Base-by-base conservation (phyloP, 2,113 vertebrate species). In the Aplodontia rufa region DNA sequence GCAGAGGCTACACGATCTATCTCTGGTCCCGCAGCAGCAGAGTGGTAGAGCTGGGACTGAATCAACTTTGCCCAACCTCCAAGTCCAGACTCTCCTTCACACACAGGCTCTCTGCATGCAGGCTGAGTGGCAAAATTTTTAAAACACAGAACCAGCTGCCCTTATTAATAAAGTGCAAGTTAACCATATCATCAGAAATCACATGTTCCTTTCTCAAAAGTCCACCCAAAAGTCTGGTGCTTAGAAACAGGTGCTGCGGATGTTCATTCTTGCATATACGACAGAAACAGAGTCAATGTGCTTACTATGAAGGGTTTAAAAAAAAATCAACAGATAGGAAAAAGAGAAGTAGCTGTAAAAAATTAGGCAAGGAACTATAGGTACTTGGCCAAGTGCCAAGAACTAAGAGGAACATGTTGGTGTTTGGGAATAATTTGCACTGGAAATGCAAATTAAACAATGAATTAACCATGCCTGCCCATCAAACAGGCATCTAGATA, bases 301-400 rank as follows among this genome's bases (percentile, higher is more conserved):
- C 11, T 78, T 42, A 64, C n/a, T 26, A 42, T 32, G 40, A 72
- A 93, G 60, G 17, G 24, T 76, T 88, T 81, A 85, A 8, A 32
- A 93, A 72, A 37, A n/a, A n/a, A n/a, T n/a, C n/a, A n/a, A n/a
- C 53, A 69, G 69, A 37, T 40, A 42, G 11, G 37, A 90, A 86
- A 83, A 86, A 64, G 9, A 47, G 40, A 87, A 26, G 66, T 1
- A 14, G 14, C 28, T 45, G 20, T 5, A n/a, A 80, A 58, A 83
- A 93, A 60, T 3, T 1, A 72, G 7, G 49, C 87, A 30, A 76
- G 66, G 53, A 83, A 49, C 0, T 32, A 53, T 24, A 72, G 16
- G 42, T 81, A 79, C 80, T 0, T 69, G 42, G 79, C 1, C 13
- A 82, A 71, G 9, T 13, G 53, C 37, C 6, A 37, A 51, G 8